Evolutionary conservation across 1,140 invertebrate species (phyloP), one percentile per base, ranked within the genome.

Genomic region (Brachionus paranguensis): DNA sequence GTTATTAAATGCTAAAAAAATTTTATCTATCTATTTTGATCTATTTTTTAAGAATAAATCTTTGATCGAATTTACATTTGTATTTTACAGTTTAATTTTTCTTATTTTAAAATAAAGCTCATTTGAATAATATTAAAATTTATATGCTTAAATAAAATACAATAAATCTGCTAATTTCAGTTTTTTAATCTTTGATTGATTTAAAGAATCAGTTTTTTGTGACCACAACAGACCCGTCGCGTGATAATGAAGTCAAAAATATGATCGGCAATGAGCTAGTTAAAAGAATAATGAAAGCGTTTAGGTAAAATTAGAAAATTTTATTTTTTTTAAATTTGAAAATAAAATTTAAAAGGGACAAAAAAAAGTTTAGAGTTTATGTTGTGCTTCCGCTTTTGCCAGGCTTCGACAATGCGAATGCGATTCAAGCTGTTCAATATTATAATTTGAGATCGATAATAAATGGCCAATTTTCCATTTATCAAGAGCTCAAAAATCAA

Each of bases 401-500:
- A 0, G 97, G 94, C 14, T 99, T 99, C 90, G 92, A 92, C n/a
- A 93, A 93, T 55, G 96, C 95, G 6, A 94, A 93, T 24, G 94
- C 96, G 0, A 92, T 99, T 60, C 93, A 96, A 87, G 95, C 95
- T 1, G 95, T 99, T 85, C 72, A 55, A 29, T 95, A 99, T 88
- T 99, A 95, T 95, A 98, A 98, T 90, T 97, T 98, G 88, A 92
- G 93, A 83, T 98, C 95, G n/a, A 96, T 99, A 86, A 95, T 92
- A 85, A 87, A 90, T 74, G 91, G 91, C 76, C 86, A 87, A 4
- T 87, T 89, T 85, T 91, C 91, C 20, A 85, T 92, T 1, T 87
- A 91, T 60, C 86, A 89, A 78, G 86, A 88, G 47, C 87, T 92
- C 5, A 84, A 84, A n/a, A 86, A 86, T 85, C 86, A 88, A 91